Base-by-base conservation (phyloP, 2,113 vertebrate species). In the Ceyx margarethae region DNA sequence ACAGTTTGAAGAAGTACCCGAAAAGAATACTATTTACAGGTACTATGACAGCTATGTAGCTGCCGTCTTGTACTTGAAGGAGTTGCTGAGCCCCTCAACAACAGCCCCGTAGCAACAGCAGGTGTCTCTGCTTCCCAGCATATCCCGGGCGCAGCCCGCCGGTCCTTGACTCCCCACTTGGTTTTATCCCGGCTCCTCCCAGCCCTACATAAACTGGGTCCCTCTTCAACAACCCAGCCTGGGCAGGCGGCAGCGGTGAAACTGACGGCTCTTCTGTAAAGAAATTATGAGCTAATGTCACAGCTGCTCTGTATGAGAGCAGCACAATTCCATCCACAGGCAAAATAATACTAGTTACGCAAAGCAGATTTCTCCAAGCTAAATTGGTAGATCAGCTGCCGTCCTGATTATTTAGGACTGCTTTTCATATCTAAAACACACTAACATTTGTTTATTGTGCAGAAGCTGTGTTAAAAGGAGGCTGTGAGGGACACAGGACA, bases 81-180 rank as follows among this genome's bases (percentile, higher is more conserved):
- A 13, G 48, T 2, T 11, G 11, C n/a, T 37, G 9, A 5, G 26
- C 1, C 5, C 11, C 23, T 8, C 4, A 18, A 16, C 13, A 17
- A 37, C 37, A 37, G 37, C 37, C 37, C 16, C 3, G 22, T 21
- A 17, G 31, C 22, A 28, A 73, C 91, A 79, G 62, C 67, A 95
- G 95, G 61, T 82, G 93, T 91, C 95, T 43, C 86, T 57, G 54
- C 82, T 85, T 13, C 16, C 88, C 69, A 21, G 65, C 62, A 43
- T n/a, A 80, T 68, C 10, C 12, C 18, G 3, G 14, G 33, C 13
- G 10, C 10, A 37, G 37, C 22, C 7, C 7, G 23, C 35, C 10
- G 11, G 4, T 23, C 26, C 20, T 25, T 7, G 23, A 23, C 25
- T 4, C 7, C n/a, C 9, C 10, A 7, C 22, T 50, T 50, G 48